Percentiles rank a stretch among this genome's conserved stretches.
Conservation (phyloP, 2,797 vertebrate genomes). For the Xenentodon cancila region DNA sequence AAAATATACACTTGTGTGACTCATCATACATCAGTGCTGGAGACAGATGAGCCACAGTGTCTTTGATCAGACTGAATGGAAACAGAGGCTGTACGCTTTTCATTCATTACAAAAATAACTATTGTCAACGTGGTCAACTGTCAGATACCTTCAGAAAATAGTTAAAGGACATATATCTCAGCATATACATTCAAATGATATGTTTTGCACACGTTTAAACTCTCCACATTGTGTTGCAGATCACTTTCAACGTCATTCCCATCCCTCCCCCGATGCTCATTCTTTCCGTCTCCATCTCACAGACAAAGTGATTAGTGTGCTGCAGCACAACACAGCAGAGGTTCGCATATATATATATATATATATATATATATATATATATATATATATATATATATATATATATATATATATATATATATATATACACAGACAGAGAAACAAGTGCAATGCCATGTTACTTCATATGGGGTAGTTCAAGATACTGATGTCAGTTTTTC, state of each 20-base stretch:
- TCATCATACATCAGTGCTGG: constrained; percentile 5
- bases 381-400: too few species aligned
- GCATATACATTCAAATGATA: background rate
- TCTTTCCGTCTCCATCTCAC: constrained; percentile 36
- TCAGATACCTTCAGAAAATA: background rate
- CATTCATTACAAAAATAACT: constrained; percentile 30
- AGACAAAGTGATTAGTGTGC: constrained; percentile 62
- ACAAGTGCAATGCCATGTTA: constrained; percentile 17
- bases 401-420: too few species aligned
- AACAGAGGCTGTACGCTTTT: constrained; percentile 3
- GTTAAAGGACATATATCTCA: constrained; percentile 4
- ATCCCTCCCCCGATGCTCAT: constrained; percentile 41
- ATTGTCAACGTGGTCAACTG: constrained; percentile 2
- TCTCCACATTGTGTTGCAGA: constrained; percentile 23
- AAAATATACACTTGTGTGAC: background rate
- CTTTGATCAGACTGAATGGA: constrained; percentile 38
- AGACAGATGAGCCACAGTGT: constrained; percentile 13
- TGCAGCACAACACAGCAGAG: constrained; percentile 60
- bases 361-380: too few species aligned
- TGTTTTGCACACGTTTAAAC: background rate
- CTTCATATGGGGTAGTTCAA: constrained; percentile 39
- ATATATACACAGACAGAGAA: background rate
- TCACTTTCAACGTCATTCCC: constrained; percentile 21
- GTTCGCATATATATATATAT: background rate
- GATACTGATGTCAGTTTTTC: constrained; percentile 47